A percentile compares a stretch with the other conserved stretches of the same genome.
These are phyloP conservation scores for Platorchestia sp. DNA, from an alignment of 1,140 invertebrate species.

Conservation along the genomic window DNA sequence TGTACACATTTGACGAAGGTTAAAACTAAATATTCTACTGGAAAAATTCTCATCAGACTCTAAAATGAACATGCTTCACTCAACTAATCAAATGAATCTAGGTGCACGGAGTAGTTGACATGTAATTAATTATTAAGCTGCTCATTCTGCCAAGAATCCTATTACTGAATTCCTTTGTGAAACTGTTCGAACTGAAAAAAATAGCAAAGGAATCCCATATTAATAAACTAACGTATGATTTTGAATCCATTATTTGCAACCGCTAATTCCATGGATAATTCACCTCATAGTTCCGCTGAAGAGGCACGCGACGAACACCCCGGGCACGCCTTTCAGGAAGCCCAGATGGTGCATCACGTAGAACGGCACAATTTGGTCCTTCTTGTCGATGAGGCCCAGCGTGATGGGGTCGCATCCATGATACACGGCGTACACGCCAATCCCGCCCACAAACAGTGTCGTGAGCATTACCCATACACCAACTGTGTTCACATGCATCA, in stretches of 20 bases:
- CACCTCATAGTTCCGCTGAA: conserved; percentile 53
- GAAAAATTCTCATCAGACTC: too few relatives aligned
- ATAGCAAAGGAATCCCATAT: too few relatives aligned
- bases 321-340: conserved; percentile 2
- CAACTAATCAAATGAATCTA: too few relatives aligned
- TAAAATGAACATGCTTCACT: too few relatives aligned
- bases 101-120: too few relatives aligned
- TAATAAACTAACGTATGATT: too few relatives aligned
- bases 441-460: conserved; percentile 82
- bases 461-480: conserved; percentile 67
- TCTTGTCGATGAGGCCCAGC: not conserved
- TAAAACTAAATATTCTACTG: too few relatives aligned
- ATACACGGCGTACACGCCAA: conserved; percentile 79
- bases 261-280: not conserved
- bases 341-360: conserved; percentile 49
- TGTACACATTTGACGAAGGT: too few relatives aligned
- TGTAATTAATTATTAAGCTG: too few relatives aligned
- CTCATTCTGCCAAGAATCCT: too few relatives aligned
- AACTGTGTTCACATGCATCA: conserved; percentile 31
- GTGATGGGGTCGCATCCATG: conserved; percentile 14
- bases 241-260: not conserved
- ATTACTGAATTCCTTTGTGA: too few relatives aligned
- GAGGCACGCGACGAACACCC: conserved; percentile 29
- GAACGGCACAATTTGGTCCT: conserved; percentile 39
- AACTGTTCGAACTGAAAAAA: too few relatives aligned